These are phyloP conservation scores for Megaceryle alcyon DNA, from an alignment of 2,797 vertebrate species.

Conservation along the genomic window DNA sequence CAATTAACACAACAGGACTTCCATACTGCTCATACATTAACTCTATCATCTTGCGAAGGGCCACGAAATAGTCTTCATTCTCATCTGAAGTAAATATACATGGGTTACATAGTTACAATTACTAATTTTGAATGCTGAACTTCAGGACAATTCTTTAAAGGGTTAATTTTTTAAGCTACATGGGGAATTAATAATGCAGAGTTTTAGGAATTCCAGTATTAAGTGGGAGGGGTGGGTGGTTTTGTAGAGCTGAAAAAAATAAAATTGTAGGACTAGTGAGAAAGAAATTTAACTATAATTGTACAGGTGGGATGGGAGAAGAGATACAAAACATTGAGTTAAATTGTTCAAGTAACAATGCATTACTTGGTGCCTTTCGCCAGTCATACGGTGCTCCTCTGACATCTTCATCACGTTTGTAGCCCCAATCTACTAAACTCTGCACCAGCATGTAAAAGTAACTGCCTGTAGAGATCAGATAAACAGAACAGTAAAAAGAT, in stretches of 20 bases:
- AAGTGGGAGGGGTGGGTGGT: rapidly evolving
- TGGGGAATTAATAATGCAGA: not conserved
- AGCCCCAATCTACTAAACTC: constrained; percentile 89
- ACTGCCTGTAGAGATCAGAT: constrained; percentile 82
- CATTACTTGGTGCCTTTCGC: constrained; percentile 90
- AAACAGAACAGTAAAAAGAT: not conserved
- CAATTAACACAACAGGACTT: constrained; percentile 90
- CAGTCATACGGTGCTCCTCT: constrained; percentile 97
- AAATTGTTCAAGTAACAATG: not conserved
- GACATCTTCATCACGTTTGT: constrained; percentile 88
- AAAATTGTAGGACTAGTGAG: no score
- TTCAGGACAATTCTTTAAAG: not conserved
- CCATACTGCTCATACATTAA: constrained; percentile 87
- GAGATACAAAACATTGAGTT: not conserved
- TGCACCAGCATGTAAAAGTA: constrained; percentile 96
- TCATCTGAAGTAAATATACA: constrained; percentile 83
- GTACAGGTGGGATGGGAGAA: not conserved
- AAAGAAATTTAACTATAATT: not conserved
- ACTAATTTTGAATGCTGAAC: not conserved
- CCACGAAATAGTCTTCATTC: constrained; percentile 89
- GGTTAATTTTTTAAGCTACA: not conserved
- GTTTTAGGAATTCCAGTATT: not conserved
- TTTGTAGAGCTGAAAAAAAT: rapidly evolving
- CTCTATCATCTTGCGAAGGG: constrained; percentile 91
- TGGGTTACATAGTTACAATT: not conserved